Conservation (phyloP, 2,797 vertebrate species). For the Lutjanus argentimaculatus region DNA sequence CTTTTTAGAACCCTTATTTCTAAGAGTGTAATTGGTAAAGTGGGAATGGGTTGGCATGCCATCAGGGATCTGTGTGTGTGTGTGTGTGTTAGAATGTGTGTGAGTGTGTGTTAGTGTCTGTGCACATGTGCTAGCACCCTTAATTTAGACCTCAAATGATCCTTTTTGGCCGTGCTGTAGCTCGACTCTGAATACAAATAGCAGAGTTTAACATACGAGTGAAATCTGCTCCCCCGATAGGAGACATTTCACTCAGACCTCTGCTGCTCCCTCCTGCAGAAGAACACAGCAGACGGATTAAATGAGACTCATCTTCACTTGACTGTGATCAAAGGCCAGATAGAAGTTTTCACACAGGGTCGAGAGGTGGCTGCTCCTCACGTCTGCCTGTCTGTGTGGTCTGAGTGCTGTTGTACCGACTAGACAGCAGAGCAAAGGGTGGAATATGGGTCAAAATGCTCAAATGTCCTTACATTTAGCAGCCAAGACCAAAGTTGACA, state of each 20-base stretch:
- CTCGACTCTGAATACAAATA: slow-evolving; percentile 58
- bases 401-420: slow-evolving; percentile 4
- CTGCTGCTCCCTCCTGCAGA: slow-evolving; percentile 39
- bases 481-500: background rate
- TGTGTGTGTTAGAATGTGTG: background rate
- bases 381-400: slow-evolving; percentile 19
- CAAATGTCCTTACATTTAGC: background rate
- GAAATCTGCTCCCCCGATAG: slow-evolving; percentile 42
- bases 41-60: slow-evolving; percentile 16
- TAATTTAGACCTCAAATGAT: slow-evolving; percentile 54
- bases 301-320: slow-evolving; percentile 51
- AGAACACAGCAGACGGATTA: slow-evolving; percentile 39
- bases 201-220: slow-evolving; percentile 54
- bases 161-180: slow-evolving; percentile 17
- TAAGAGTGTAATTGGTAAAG: background rate
- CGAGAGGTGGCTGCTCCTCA: slow-evolving; percentile 34
- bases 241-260: slow-evolving; percentile 53
- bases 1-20: no score
- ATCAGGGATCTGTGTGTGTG: slow-evolving; percentile 4
- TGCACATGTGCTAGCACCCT: slow-evolving; percentile 17
- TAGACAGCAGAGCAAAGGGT: slow-evolving; percentile 5
- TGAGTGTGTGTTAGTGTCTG: background rate
- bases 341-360: slow-evolving; percentile 38
- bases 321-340: slow-evolving; percentile 61
- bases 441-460: slow-evolving; percentile 1